Evolutionary conservation across 2,113 vertebrate species (phyloP).

Genomic region (Microcebus tavaratra): DNA sequence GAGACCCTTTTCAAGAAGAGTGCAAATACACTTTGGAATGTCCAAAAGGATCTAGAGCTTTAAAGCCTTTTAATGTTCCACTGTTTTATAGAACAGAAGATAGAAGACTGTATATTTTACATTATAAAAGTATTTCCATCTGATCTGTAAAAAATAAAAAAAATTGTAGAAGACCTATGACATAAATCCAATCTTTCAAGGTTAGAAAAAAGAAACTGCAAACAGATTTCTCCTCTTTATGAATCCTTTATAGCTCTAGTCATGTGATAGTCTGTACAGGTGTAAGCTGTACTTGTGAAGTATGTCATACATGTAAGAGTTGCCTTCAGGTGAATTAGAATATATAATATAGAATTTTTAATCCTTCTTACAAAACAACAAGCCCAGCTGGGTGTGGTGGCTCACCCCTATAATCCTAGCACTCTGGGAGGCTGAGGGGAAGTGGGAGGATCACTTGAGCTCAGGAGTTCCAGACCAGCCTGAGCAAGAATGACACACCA

Average conservation of each 20-base stretch:
- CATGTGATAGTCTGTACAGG: neutral
- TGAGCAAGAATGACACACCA: too few species aligned
- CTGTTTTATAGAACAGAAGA: conserved; percentile 58
- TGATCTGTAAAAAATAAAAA: conserved; percentile 39
- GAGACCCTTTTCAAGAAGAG: conserved; percentile 93
- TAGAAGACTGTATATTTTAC: conserved; percentile 74
- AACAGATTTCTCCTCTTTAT: conserved; percentile 12
- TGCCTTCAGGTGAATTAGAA: neutral
- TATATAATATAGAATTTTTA: neutral
- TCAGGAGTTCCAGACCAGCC: too few species aligned
- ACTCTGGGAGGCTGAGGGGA: too few species aligned
- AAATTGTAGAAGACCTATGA: conserved; percentile 61
- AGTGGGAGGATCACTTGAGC: too few species aligned
- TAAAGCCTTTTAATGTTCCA: conserved; percentile 72
- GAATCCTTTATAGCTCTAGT: neutral
- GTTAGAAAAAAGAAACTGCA: conserved; percentile 64
- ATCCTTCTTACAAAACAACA: too few species aligned
- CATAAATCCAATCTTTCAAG: conserved; percentile 57
- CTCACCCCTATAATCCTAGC: too few species aligned
- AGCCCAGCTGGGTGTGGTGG: too few species aligned
- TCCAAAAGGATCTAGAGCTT: conserved; percentile 95
- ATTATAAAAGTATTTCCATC: conserved; percentile 67
- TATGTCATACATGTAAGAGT: neutral
- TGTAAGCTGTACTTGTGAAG: neutral
- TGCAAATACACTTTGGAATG: conserved; percentile 93